Base-by-base conservation (phyloP, 2,113 vertebrate species). In the Pelobates fuscus region DNA sequence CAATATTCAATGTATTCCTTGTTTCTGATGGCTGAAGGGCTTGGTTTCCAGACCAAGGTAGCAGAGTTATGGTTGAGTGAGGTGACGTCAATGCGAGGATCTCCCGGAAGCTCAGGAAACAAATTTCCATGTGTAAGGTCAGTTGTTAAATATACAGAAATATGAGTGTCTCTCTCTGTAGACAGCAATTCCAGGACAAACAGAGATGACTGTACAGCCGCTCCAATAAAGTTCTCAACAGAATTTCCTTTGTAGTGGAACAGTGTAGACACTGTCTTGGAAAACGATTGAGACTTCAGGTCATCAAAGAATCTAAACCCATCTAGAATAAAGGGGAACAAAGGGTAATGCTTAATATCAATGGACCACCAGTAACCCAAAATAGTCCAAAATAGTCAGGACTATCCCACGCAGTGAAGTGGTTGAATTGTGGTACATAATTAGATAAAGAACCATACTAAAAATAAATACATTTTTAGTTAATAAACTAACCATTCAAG, bases 1-100 rank as follows among this genome's bases (percentile, higher is more conserved):
- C 94, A 97, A 79, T 97, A 96, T 18, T 94, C 87, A 8, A 91
- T 89, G 65, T 77, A 80, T 23, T 90, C 85, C 69, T 80, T 78
- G 0, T 85, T 75, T 77, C 84, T 80, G 60, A 84, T 57, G 8
- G 86, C 66, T 5, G 94, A 93, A 7, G 88, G 81, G 25, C 94
- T 96, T 64, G 92, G 90, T 62, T 85, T 88, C 94, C 94, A 97
- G 77, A 90, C 87, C 60, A 97, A 88, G 26, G 92, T 94, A 77
- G 93, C 93, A 0, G 93, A 93, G n/a, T 91, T 94, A 76, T 90
- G 93, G 20, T 93, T 92, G 0, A 93, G 71, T 2, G 92, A 88
- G 0, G 91, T 44, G 0, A 92, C 86, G 44, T 94, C 91, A 27
- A 96, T 87, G 20, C 79, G 88, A 1, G 90, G 87, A 78, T 97